Evolutionary conservation across 2,888 invertebrate genomes (phyloP).

Genomic region (Schizaphis graminum): DNA sequence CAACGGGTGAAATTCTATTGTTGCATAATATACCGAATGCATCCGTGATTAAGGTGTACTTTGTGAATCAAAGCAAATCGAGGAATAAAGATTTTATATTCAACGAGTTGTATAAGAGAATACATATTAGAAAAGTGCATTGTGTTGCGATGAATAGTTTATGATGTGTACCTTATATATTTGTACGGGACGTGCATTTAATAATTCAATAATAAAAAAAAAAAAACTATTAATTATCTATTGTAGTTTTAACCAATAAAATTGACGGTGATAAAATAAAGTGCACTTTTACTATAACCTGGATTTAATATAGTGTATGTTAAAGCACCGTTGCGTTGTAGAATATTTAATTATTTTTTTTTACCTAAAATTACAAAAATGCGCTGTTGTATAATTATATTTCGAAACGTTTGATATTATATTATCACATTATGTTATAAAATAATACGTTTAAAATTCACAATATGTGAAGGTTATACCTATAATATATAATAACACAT

Average conservation of each 20-base stretch:
- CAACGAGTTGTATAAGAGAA: neutral
- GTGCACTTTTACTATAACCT: constrained; percentile 3
- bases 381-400: neutral
- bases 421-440: neutral
- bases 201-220: neutral
- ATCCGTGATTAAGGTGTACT: neutral
- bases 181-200: constrained; percentile 1
- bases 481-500: neutral
- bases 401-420: neutral
- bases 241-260: constrained; percentile 3
- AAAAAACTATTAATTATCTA: neutral
- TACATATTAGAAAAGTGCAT: constrained; percentile 6
- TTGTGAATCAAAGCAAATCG: neutral
- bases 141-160: constrained; percentile 20
- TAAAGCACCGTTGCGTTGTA: neutral
- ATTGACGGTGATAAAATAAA: neutral
- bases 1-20: neutral
- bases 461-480: neutral
- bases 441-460: neutral
- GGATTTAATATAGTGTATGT: neutral
- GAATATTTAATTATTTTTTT: neutral
- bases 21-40: neutral
- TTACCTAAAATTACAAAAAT: neutral
- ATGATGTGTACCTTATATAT: neutral
- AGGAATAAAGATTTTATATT: neutral